Evolutionary conservation across 2,888 invertebrate species (phyloP).

Genomic region (Parthenolecanium corni): DNA sequence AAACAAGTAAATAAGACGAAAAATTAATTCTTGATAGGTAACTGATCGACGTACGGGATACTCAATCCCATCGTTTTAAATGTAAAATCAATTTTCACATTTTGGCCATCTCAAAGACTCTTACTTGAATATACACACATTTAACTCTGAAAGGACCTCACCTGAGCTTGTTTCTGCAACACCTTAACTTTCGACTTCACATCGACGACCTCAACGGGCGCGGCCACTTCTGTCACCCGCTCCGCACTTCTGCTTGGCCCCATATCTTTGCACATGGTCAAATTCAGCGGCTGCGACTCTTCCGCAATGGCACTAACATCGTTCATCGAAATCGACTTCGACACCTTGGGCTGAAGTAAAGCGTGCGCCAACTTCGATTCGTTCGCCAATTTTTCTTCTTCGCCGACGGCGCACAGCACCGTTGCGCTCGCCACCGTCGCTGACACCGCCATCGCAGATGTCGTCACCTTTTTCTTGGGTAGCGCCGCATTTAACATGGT

Average conservation of each 20-base stretch:
- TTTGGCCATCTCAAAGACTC: too few relatives aligned
- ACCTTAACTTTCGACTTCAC: background rate
- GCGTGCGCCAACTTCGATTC: slow-evolving; percentile 41
- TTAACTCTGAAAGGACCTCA: too few relatives aligned
- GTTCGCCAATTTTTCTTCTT: slow-evolving; percentile 31
- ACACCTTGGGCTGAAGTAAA: slow-evolving; percentile 35
- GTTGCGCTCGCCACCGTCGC: slow-evolving; percentile 17
- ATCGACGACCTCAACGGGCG: background rate
- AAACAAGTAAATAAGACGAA: too few relatives aligned
- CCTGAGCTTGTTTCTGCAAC: background rate
- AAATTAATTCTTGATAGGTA: too few relatives aligned
- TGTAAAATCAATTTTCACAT: too few relatives aligned
- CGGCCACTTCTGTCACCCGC: background rate
- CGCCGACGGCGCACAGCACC: slow-evolving; percentile 18
- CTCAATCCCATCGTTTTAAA: too few relatives aligned
- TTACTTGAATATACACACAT: too few relatives aligned
- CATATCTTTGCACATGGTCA: slow-evolving; percentile 41
- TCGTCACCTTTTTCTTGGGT: too few relatives aligned
- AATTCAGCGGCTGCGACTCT: slow-evolving; percentile 45
- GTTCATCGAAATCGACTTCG: background rate
- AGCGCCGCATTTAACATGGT: too few relatives aligned
- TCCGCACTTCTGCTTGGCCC: slow-evolving; percentile 1
- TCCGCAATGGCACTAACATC: slow-evolving; percentile 1
- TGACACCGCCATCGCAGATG: background rate
- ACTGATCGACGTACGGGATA: too few relatives aligned